Percentiles rank a stretch among this genome's conserved stretches.
phyloP scores from a whole-genome alignment of 2,888 invertebrate genomes.

The Drosophila subquinaria region DNA sequence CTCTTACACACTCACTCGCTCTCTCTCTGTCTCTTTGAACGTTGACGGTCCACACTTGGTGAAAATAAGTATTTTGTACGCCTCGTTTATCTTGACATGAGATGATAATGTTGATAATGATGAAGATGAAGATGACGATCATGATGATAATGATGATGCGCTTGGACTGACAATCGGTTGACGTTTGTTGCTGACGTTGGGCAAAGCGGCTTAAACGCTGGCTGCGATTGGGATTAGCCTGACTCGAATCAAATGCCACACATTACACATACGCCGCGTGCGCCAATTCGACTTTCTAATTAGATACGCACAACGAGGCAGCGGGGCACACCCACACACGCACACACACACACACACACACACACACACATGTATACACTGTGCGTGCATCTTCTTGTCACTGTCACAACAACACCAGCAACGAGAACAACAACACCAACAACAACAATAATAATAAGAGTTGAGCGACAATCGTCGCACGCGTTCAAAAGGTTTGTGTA shows the following conservation, averaged over 20 bases:
- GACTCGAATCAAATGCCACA: constrained; percentile 25
- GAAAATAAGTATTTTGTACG: constrained; percentile 64
- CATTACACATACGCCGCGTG: constrained; percentile 54
- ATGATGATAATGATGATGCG: constrained; percentile 18
- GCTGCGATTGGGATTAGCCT: constrained; percentile 57
- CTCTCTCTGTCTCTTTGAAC: constrained; percentile 9
- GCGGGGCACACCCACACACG: constrained; percentile 4
- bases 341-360: constrained; percentile 11
- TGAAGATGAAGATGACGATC: background rate
- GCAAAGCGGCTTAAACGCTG: constrained; percentile 52
- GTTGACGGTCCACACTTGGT: constrained; percentile 66
- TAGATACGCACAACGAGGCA: constrained; percentile 9
- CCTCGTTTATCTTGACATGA: constrained; percentile 68
- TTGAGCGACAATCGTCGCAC: constrained; percentile 64
- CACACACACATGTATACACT: constrained; percentile 16
- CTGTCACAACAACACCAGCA: constrained; percentile 50
- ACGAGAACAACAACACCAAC: constrained; percentile 29
- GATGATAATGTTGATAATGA: constrained; percentile 26
- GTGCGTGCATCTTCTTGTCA: constrained; percentile 61
- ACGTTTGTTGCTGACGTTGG: constrained; percentile 18
- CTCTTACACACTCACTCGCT: background rate
- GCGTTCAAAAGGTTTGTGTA: constrained; percentile 75
- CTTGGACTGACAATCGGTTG: constrained; percentile 21
- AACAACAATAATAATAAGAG: constrained; percentile 22
- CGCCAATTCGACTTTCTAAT: constrained; percentile 58